Evolutionary conservation across 2,113 vertebrate genomes (phyloP).

Genomic region (Chaetodon auriga): DNA sequence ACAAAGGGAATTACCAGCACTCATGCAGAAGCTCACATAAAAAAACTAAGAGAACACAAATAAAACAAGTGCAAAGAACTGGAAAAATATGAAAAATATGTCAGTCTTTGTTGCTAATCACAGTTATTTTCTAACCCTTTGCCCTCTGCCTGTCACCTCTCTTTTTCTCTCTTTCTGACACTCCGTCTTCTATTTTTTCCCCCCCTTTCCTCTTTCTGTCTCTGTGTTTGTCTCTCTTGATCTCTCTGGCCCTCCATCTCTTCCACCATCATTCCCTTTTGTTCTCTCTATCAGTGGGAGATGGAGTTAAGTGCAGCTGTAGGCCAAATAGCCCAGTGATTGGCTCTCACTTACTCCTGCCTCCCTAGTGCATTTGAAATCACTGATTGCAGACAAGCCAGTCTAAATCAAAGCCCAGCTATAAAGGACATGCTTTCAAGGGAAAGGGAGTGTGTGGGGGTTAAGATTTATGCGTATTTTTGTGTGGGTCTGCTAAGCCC

Average conservation of each 20-base stretch:
- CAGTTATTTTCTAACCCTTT: conserved; percentile 57
- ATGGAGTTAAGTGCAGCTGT: conserved; percentile 81
- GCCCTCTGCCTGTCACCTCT: conserved; percentile 31
- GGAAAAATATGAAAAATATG: conserved; percentile 46
- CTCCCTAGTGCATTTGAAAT: conserved; percentile 77
- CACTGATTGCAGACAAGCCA: conserved; percentile 79
- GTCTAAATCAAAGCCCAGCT: conserved; percentile 73
- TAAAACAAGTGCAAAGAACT: conserved; percentile 29
- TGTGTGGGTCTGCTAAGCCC: conserved; percentile 16
- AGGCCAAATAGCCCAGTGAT: conserved; percentile 81
- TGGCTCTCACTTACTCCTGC: conserved; percentile 81
- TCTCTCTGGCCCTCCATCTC: conserved; percentile 63
- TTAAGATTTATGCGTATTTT: conserved; percentile 41
- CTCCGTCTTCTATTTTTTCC: conserved; percentile 42
- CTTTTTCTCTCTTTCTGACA: conserved; percentile 43
- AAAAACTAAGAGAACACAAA: conserved; percentile 1
- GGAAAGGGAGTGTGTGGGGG: conserved; percentile 22
- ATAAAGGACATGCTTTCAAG: conserved; percentile 65
- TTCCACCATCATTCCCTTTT: conserved; percentile 67
- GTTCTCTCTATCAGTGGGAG: conserved; percentile 72
- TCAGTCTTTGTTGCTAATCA: conserved; percentile 53
- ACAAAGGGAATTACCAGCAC: conserved; percentile 38
- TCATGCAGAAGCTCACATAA: conserved; percentile 11
- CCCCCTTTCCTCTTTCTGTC: conserved; percentile 23
- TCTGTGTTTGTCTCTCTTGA: conserved; percentile 62